phyloP scores from a whole-genome alignment of 2,113 vertebrate genomes.

The Struthio camelus region DNA sequence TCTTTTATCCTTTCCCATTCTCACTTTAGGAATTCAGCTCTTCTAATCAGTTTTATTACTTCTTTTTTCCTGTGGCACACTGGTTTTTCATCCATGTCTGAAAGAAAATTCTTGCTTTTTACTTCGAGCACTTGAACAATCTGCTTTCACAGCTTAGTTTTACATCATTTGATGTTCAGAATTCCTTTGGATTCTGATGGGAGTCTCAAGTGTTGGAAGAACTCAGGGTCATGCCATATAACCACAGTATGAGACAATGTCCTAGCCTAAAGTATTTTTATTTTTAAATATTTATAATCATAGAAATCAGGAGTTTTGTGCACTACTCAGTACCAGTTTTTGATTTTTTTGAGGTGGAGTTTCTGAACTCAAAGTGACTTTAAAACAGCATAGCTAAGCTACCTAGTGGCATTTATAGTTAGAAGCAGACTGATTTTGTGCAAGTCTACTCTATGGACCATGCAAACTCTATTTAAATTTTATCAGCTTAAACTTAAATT shows the following conservation, averaged over 20 bases:
- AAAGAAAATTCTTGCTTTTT: neutral
- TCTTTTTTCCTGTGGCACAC: neutral
- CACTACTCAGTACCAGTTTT: neutral
- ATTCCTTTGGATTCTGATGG: neutral
- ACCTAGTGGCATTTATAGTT: neutral
- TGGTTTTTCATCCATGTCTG: neutral
- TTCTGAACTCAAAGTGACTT: neutral
- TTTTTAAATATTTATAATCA: neutral
- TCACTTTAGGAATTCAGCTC: neutral
- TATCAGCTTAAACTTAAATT: neutral
- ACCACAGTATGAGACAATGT: accelerated
- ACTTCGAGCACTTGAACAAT: too few relatives aligned
- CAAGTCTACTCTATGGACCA: neutral
- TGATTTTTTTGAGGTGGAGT: neutral
- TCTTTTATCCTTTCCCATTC: neutral
- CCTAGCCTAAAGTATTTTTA: too few relatives aligned
- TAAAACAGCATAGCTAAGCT: too few relatives aligned
- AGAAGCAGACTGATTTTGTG: neutral
- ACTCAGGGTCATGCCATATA: neutral
- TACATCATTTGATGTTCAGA: neutral
- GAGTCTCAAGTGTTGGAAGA: neutral
- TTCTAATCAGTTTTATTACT: neutral
- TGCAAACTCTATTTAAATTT: neutral
- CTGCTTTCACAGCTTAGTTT: neutral
- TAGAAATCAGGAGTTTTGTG: neutral